Percentiles rank a stretch among this genome's conserved stretches.
These are phyloP conservation scores for Suricata suricatta DNA, from an alignment of 2,113 vertebrate genomes.

Conservation along the genomic window DNA sequence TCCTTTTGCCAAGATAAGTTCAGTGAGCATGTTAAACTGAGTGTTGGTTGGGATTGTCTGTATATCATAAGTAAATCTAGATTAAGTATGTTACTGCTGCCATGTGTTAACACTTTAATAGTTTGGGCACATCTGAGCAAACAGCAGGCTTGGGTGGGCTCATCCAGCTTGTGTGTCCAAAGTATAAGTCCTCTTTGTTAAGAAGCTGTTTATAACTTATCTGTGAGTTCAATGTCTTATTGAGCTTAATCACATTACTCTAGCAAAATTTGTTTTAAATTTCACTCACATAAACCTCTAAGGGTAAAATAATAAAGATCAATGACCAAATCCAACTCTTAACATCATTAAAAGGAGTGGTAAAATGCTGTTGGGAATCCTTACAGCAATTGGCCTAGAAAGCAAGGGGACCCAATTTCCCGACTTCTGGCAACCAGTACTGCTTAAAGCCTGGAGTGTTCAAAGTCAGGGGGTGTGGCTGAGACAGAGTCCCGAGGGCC, in stretches of 20 bases:
- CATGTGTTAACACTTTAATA: conserved; percentile 67
- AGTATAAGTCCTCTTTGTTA: conserved; percentile 73
- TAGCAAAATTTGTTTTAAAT: conserved; percentile 52
- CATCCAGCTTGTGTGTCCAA: conserved; percentile 50
- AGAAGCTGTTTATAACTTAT: conserved; percentile 70
- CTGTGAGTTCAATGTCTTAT: conserved; percentile 3
- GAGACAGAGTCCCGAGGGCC: neutral
- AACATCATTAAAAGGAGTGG: neutral
- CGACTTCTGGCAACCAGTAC: neutral
- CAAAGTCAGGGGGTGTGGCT: neutral
- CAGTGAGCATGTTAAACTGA: conserved; percentile 57
- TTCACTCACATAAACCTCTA: conserved; percentile 50
- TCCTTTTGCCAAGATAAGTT: conserved; percentile 53
- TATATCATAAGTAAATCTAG: conserved; percentile 60
- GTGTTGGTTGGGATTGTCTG: conserved; percentile 40
- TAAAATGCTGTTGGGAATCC: neutral
- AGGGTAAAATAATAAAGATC: conserved; percentile 48
- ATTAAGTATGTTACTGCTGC: conserved; percentile 69
- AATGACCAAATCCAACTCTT: neutral
- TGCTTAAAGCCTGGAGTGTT: neutral
- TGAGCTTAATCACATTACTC: conserved; percentile 3
- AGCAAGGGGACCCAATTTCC: neutral
- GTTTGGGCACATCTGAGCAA: conserved; percentile 69
- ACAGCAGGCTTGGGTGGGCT: conserved; percentile 78
- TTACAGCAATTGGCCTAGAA: neutral